A percentile compares a stretch with the other conserved stretches of the same genome.
phyloP scores from a whole-genome alignment of 2,113 vertebrate species.

The Muscicapa adusta region DNA sequence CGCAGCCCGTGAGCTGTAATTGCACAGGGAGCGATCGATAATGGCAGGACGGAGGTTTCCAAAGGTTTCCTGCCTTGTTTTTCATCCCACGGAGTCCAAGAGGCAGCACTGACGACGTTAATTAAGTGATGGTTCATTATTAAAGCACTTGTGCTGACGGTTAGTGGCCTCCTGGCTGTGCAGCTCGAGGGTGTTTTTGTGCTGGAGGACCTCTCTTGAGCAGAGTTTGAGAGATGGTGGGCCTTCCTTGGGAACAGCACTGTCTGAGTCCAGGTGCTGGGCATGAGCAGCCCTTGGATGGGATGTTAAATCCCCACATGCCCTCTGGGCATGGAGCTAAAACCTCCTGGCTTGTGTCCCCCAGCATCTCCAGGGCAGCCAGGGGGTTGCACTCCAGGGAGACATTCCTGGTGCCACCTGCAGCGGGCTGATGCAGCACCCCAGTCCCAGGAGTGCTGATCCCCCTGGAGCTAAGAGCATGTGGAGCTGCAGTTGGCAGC shows the following conservation, averaged over 20 bases:
- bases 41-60: not conserved
- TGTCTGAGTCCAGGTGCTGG: accelerated
- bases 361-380: not conserved
- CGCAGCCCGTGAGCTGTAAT: not conserved
- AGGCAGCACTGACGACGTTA: not conserved
- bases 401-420: accelerated
- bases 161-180: not conserved
- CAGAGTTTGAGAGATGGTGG: not conserved
- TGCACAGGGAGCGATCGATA: not conserved
- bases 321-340: accelerated
- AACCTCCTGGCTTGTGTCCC: not conserved
- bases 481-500: not conserved
- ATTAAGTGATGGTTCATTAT: constrained; percentile 51
- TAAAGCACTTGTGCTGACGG: not conserved
- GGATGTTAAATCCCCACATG: not conserved
- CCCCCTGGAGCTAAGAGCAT: not conserved
- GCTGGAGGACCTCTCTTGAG: not conserved
- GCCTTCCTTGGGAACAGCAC: accelerated
- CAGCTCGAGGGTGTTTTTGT: not conserved
- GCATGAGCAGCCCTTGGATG: not conserved
- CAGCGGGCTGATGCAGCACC: accelerated
- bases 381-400: not conserved
- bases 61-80: not conserved
- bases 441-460: not conserved
- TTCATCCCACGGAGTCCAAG: not conserved